Base-by-base conservation (phyloP, 2,797 vertebrate genomes). In the Xenops minutus region DNA sequence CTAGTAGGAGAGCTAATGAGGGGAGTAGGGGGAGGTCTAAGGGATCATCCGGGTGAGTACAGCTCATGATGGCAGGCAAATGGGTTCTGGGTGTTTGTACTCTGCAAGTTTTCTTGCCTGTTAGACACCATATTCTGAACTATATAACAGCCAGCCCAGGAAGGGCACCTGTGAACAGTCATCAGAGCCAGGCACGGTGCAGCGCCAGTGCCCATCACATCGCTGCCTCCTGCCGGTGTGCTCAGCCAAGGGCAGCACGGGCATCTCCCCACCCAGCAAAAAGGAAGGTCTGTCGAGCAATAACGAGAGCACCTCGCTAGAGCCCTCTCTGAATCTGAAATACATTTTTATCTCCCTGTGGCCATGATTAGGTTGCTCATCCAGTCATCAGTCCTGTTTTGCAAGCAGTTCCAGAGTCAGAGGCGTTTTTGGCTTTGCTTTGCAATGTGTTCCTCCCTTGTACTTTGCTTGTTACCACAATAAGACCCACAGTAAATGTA, bases 91-190 rank as follows among this genome's bases (percentile, higher is more conserved):
- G 3, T 11, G 30, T 37, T 69, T 51, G 52, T 26, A 9, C 11
- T 37, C 75, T n/a, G 32, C 41, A 32, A 26, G 13, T 13, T 66
- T 39, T 37, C 62, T 32, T 56, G 55, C 46, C 81, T 63, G 1
- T 27, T 22, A 30, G 44, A 15, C n/a, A 17, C 32, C n/a, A 1
- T 3, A 2, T 37, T 34, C 56, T 41, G 76, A 84, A 49, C 39
- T 3, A 1, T 0, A 0, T 5, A 44, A 63, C 36, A 67, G 52
- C 13, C 23, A 83, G 64, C 56, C 15, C 24, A 18, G 51, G 5
- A 75, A 10, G 17, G 3, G 14, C 51, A 0, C 13, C 64, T 48
- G n/a, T 1, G 36, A 69, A 2, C 21, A 34, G 29, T 1, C 24
- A 5, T 1, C 43, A 69, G 81, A 14, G 12, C 5, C 59, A 55